A percentile compares a stretch with the other conserved stretches of the same genome.
Conservation (phyloP, 2,888 invertebrate genomes). For the Fissipunctia ypsillon region DNA sequence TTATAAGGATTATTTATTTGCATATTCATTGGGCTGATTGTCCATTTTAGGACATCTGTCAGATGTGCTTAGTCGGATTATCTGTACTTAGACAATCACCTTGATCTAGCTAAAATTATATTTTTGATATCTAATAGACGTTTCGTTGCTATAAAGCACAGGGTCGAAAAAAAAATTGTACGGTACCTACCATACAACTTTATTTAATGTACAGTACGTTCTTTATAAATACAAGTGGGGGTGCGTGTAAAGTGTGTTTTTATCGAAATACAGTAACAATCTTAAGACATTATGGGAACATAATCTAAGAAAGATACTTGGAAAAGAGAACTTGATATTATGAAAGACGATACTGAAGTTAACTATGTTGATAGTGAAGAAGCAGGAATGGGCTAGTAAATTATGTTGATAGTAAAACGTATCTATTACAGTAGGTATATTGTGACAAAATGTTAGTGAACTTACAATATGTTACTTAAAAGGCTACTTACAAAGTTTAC, state of each 20-base stretch:
- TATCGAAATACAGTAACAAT: no score
- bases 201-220: background rate
- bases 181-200: background rate
- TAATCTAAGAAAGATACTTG: conserved; percentile 10
- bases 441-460: conserved; percentile 1
- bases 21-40: conserved; percentile 37
- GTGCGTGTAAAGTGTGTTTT: no score
- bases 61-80: conserved; percentile 35
- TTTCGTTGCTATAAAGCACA: background rate
- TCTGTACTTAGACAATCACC: background rate
- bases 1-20: conserved; percentile 53
- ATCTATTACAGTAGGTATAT: background rate
- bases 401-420: conserved; percentile 26
- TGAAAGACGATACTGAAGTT: conserved; percentile 41
- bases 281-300: conserved; percentile 5
- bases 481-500: background rate
- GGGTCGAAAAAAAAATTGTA: background rate
- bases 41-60: conserved; percentile 48
- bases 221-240: no score
- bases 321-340: conserved; percentile 42
- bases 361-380: conserved; percentile 17
- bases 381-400: conserved; percentile 31
- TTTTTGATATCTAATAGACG: background rate
- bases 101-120: conserved; percentile 6
- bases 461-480: background rate